Evolutionary conservation across 2,797 vertebrate species (phyloP), one percentile per base, ranked within the genome.

Genomic region (Melanotaenia nigrans): DNA sequence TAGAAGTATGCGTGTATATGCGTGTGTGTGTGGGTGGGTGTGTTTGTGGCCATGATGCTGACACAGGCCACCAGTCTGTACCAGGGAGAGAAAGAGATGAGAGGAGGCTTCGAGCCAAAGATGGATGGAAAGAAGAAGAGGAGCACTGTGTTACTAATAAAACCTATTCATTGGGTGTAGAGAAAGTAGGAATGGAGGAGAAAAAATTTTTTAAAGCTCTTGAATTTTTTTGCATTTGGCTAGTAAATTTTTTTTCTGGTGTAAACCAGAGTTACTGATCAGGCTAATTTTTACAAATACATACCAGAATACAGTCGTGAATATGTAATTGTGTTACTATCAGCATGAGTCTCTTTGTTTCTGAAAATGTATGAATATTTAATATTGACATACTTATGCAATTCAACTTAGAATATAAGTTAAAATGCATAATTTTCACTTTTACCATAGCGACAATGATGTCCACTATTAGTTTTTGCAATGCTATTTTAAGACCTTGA

Each of bases 41-140:
- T 72, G 62, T 84, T 55, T 67, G 71, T 61, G 68, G n/a, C 47
- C 63, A 66, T 35, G 62, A 73, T 81, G 86, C 75, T 84, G 87
- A 88, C 85, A 88, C 77, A 88, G 84, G 80, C 78, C 78, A 85
- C 90, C 85, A 86, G 85, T 82, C 82, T 86, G 90, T 92, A 91
- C 85, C 85, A 90, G 86, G 86, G 71, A 88, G 81, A 71, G 81
- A 89, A 25, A 83, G 69, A 83, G 82, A 84, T 76, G 70, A 77
- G 78, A 73, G 73, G 73, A 71, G 78, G 78, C 82, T 51, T 61
- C 12, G 25, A 85, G 81, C 67, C 77, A 79, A 75, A 77, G 77
- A 86, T 60, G 65, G 77, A 80, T 9, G 32, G 71, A 81, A 74
- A 82, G 86, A 74, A 82, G 86, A 89, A 87, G 77, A 84, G 73